Percentiles rank a stretch among this genome's conserved stretches.
Conservation (phyloP, 1,140 invertebrate species). For the Archivesica marissinica region DNA sequence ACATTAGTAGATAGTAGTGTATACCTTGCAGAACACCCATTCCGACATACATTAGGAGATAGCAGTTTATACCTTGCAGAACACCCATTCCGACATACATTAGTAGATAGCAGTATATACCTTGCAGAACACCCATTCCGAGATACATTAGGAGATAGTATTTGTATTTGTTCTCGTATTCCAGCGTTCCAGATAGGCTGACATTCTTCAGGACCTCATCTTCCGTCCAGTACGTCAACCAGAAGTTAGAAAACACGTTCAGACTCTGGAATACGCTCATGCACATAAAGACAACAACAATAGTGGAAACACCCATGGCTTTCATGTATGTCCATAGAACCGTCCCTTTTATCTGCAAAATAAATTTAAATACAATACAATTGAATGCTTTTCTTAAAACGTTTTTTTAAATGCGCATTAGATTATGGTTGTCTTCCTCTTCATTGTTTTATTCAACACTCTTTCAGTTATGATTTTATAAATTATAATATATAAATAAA, state of each 20-base stretch:
- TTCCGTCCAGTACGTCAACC: slow-evolving; percentile 60
- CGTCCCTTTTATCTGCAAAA: slow-evolving; percentile 90
- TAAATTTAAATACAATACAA: background rate
- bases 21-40: too few species aligned
- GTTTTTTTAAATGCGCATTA: too few species aligned
- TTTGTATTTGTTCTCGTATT: slow-evolving; percentile 28
- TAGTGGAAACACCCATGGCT: slow-evolving; percentile 91
- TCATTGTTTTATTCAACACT: too few species aligned
- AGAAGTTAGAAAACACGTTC: slow-evolving; percentile 57
- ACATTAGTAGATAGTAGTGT: too few species aligned
- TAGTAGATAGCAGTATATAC: too few species aligned
- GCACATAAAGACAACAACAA: slow-evolving; percentile 90
- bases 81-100: too few species aligned
- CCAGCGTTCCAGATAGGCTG: background rate
- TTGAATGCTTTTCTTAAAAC: background rate
- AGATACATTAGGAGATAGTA: slow-evolving; percentile 58
- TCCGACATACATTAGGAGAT: too few species aligned
- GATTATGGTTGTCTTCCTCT: too few species aligned
- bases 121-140: slow-evolving; percentile 35
- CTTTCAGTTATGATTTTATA: too few species aligned
- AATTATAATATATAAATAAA: too few species aligned
- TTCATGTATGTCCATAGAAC: slow-evolving; percentile 95
- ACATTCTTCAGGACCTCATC: slow-evolving; percentile 54
- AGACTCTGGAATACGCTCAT: slow-evolving; percentile 88
- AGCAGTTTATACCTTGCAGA: too few species aligned